Percentiles rank a stretch among this genome's conserved stretches.
phyloP scores from a whole-genome alignment of 1,140 invertebrate genomes.

The Lutraria rhynchaena region DNA sequence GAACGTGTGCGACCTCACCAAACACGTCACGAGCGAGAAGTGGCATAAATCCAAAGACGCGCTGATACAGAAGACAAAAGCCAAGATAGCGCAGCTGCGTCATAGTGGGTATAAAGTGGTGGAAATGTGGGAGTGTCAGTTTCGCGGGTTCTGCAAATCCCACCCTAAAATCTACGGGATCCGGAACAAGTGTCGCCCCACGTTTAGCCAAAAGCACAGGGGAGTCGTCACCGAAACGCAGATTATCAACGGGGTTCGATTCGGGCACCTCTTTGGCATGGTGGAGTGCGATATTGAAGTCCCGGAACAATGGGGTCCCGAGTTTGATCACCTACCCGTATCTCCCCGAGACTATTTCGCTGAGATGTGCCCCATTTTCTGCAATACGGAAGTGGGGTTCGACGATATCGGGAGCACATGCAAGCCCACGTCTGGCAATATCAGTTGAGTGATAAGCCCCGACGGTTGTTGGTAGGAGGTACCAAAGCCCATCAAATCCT shows the following conservation, averaged over 20 bases:
- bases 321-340: conserved; percentile 1
- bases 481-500: conserved; percentile 59
- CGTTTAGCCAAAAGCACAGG: conserved; percentile 35
- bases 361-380: conserved; percentile 63
- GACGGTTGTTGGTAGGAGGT: conserved; percentile 55
- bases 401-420: conserved; percentile 63
- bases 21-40: conserved; percentile 8
- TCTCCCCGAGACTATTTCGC: conserved; percentile 50
- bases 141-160: neutral
- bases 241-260: conserved; percentile 43
- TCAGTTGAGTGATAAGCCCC: conserved; percentile 43
- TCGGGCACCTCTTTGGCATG: conserved; percentile 57
- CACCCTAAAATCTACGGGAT: neutral
- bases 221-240: conserved; percentile 29
- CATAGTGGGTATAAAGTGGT: conserved; percentile 26
- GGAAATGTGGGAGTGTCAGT: conserved; percentile 57
- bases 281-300: conserved; percentile 60
- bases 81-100: neutral
- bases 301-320: conserved; percentile 14
- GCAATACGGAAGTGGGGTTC: conserved; percentile 36
- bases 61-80: conserved; percentile 13
- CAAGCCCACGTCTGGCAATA: conserved; percentile 35
- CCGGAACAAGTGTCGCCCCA: conserved; percentile 8
- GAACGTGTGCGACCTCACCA: conserved; percentile 45
- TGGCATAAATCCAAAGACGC: neutral